Base-by-base conservation (phyloP, 2,888 invertebrate genomes). In the Axea sp. region DNA sequence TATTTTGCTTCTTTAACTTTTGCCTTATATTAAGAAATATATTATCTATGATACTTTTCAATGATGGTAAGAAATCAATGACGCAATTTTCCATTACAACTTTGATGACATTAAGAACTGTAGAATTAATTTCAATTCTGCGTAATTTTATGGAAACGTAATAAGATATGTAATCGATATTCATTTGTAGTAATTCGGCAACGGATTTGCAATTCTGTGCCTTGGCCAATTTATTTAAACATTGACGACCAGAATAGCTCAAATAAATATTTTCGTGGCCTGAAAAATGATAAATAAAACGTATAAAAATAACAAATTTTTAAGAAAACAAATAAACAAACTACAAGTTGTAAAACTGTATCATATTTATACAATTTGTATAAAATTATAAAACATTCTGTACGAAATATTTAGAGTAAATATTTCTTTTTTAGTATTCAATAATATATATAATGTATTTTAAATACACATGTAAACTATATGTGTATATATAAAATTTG, bases 81-180 rank as follows among this genome's bases (percentile, higher is more conserved):
- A 91, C 91, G 77, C 93, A 92, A 83, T 93, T 92, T 79, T 91
- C 91, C 89, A 95, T 90, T 1, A 95, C 92, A 17, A 94, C 92
- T 0, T 91, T 89, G 5, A 95, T 87, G 39, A 95, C 94, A 79
- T 93, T 91, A 22, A 95, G 88, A 7, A 93, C 93, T 0, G 91
- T 91, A 57, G 91, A 89, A 80, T 92, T 92, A 77, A 91, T 88
- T 83, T 91, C 90, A 0, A 90, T 90, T 87, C 90, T 90, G 64
- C 91, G 92, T 0, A 95, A 88, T 79, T 91, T 89, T 0, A 90
- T 85, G 17, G 92, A 92, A 60, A 95, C 89, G 78, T 94, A 92
- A 81, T 91, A 92, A 0, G 93, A 92, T 82, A 94, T 90, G 83
- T 94, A 95, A 85, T 95, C 94, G 0, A 92, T 91, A 83, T 95